A percentile compares a stretch with the other conserved stretches of the same genome.
Evolutionary conservation across 2,888 invertebrate genomes (phyloP).

Genomic region (Apomyelois bistriatella): DNA sequence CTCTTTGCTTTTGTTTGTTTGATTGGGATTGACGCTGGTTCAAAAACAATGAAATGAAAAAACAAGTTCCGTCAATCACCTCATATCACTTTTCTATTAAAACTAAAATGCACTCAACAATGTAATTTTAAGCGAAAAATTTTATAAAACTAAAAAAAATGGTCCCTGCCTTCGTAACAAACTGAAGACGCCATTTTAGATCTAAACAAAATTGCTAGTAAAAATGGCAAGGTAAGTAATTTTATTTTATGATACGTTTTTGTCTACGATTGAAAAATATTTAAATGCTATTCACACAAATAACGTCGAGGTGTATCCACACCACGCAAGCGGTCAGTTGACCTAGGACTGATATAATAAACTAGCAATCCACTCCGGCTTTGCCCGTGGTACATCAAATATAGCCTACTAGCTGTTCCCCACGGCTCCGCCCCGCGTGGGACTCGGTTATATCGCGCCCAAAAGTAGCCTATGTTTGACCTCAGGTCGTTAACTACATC

Average conservation of each 20-base stretch:
- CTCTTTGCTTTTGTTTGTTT: not conserved
- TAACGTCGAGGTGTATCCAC: too few relatives aligned
- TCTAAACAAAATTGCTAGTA: conserved; percentile 16
- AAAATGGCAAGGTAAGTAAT: conserved; percentile 33
- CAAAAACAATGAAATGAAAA: not conserved
- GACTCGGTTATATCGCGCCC: too few relatives aligned
- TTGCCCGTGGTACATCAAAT: too few relatives aligned
- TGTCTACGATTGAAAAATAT: too few relatives aligned
- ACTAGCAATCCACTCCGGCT: too few relatives aligned
- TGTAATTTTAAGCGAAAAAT: conserved; percentile 3
- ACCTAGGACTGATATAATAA: too few relatives aligned
- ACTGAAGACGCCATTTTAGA: conserved; percentile 13
- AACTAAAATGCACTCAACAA: not conserved
- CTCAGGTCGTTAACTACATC: too few relatives aligned
- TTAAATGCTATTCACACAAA: too few relatives aligned
- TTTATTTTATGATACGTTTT: not conserved
- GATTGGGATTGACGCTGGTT: not conserved
- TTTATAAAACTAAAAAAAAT: conserved; percentile 22
- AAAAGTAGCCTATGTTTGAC: too few relatives aligned
- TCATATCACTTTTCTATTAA: not conserved
- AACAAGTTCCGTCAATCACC: not conserved
- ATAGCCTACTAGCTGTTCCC: too few relatives aligned
- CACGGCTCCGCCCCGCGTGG: too few relatives aligned
- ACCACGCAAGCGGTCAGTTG: too few relatives aligned
- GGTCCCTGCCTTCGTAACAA: conserved; percentile 22